phyloP scores from a whole-genome alignment of 2,888 invertebrate genomes.

The Diplolepis rosae region DNA sequence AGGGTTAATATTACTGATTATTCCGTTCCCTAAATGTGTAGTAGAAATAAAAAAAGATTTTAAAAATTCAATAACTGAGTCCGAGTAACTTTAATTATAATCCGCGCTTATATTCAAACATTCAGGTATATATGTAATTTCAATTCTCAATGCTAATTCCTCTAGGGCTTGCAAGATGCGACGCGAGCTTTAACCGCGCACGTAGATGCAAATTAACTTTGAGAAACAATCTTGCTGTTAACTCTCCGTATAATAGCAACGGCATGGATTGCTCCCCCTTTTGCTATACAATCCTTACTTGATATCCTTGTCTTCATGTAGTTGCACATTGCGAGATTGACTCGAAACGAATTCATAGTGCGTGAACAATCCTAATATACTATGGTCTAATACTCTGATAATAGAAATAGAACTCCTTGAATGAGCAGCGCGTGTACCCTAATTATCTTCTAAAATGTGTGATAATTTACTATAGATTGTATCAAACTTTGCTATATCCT shows the following conservation, averaged over 20 bases:
- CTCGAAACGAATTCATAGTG: conserved; percentile 25
- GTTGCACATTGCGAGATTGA: conserved; percentile 27
- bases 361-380: conserved; percentile 12
- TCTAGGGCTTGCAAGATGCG: conserved; percentile 27
- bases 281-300: conserved; percentile 43
- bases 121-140: conserved; percentile 30
- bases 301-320: conserved; percentile 18
- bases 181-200: conserved; percentile 34
- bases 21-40: too few relatives aligned
- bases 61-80: background rate
- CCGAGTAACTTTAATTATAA: conserved; percentile 10
- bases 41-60: background rate
- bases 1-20: too few relatives aligned
- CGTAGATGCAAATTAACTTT: conserved; percentile 54
- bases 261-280: conserved; percentile 45
- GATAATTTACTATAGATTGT: too few relatives aligned
- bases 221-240: conserved; percentile 55
- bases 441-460: too few relatives aligned
- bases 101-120: conserved; percentile 16
- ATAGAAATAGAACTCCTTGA: background rate
- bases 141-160: conserved; percentile 31
- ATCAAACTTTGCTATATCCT: too few relatives aligned
- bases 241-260: conserved; percentile 55
- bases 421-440: background rate
- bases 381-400: background rate